Conservation (phyloP, 2,797 vertebrate genomes). For the Chelidonichthys spinosus region DNA sequence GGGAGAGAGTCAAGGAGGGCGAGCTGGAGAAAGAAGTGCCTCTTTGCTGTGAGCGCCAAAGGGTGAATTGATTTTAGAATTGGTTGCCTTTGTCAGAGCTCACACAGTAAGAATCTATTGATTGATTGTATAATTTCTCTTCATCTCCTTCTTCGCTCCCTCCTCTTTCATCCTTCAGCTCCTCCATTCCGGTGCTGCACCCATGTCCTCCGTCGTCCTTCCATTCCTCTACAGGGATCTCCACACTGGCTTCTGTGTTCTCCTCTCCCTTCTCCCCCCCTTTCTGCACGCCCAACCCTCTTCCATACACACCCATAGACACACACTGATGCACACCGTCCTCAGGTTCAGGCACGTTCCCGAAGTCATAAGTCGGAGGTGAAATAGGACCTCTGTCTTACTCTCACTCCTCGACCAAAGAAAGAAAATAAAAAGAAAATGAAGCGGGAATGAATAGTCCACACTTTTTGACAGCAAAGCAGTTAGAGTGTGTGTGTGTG, state of each 20-base stretch:
- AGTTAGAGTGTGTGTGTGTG: background rate
- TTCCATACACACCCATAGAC: background rate
- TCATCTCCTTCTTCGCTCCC: constrained; percentile 9
- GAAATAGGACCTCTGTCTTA: constrained; percentile 45
- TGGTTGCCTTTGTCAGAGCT: constrained; percentile 47
- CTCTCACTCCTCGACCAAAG: background rate
- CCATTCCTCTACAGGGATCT: constrained; percentile 10
- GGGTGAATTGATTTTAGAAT: constrained; percentile 57
- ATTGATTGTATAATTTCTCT: constrained; percentile 44
- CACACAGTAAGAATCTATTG: constrained; percentile 49
- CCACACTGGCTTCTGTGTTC: background rate
- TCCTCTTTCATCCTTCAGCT: constrained; percentile 14
- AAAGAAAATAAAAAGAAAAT: background rate
- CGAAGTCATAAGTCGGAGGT: constrained; percentile 41
- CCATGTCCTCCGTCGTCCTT: background rate
- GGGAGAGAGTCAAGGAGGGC: background rate
- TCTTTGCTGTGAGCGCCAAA: constrained; percentile 20
- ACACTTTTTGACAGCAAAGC: constrained; percentile 6
- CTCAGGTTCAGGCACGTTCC: constrained; percentile 37
- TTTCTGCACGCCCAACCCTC: background rate
- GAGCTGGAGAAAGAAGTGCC: background rate
- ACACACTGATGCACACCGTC: constrained; percentile 15
- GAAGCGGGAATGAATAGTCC: too few relatives aligned
- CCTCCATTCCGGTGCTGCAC: background rate
- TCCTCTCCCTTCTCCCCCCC: background rate